phyloP scores from a whole-genome alignment of 2,113 vertebrate genomes.

The Platichthys stellatus region DNA sequence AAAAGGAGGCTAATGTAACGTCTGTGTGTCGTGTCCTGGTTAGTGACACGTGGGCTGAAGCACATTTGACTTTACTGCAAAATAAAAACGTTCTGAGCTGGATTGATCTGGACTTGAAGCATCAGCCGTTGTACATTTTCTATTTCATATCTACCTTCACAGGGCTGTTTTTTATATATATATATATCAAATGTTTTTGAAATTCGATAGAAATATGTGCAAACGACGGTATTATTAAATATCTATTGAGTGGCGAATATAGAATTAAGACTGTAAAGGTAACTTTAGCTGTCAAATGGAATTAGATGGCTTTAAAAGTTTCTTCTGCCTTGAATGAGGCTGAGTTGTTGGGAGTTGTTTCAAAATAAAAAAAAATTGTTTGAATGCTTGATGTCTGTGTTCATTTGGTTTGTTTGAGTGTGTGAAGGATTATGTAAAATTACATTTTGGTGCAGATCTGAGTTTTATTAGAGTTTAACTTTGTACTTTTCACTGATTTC shows the following conservation, averaged over 20 bases:
- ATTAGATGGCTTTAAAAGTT: neutral
- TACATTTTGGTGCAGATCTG: too few relatives aligned
- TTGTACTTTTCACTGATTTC: too few relatives aligned
- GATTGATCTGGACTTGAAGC: neutral
- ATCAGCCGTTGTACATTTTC: constrained; percentile 31
- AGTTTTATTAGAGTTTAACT: too few relatives aligned
- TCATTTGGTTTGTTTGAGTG: too few relatives aligned
- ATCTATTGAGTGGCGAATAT: constrained; percentile 25
- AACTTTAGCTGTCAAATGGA: constrained; percentile 30
- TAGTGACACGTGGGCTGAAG: neutral
- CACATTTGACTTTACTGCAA: neutral
- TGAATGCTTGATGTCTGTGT: neutral
- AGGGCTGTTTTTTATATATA: constrained; percentile 29
- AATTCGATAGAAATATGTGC: neutral
- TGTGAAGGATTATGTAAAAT: too few relatives aligned
- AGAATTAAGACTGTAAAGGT: constrained; percentile 13
- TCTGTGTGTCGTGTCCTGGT: neutral
- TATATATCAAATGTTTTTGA: constrained; percentile 27
- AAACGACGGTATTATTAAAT: constrained; percentile 10
- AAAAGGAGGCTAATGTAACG: neutral
- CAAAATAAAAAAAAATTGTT: constrained; percentile 51
- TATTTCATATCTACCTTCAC: constrained; percentile 37
- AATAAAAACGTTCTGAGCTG: constrained; percentile 7
- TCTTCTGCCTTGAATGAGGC: constrained; percentile 25
- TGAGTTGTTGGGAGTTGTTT: constrained; percentile 20